phyloP scores from a whole-genome alignment of 2,113 vertebrate species.

The Esox niger region DNA sequence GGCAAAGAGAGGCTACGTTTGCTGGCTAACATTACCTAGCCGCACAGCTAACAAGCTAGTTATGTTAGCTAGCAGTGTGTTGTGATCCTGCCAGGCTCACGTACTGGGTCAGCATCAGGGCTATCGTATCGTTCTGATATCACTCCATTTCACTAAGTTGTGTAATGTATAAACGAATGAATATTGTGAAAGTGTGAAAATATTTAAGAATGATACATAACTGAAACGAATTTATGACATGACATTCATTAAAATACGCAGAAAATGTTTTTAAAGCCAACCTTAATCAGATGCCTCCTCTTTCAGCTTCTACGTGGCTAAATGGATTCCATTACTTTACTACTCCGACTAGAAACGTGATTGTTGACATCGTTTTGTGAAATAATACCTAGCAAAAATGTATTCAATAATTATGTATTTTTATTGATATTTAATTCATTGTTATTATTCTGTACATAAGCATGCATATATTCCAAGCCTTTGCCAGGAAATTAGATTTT shows the following conservation, averaged over 20 bases:
- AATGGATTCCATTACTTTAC: slow-evolving; percentile 53
- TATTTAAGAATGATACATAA: not conserved
- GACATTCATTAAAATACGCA: slow-evolving; percentile 38
- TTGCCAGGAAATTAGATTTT: not conserved
- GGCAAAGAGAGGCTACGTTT: too few species aligned
- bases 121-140: not conserved
- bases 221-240: slow-evolving; percentile 6
- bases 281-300: slow-evolving; percentile 44
- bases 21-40: too few species aligned
- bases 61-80: not conserved
- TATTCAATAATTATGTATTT: not conserved
- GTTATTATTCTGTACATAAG: not conserved
- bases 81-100: not conserved
- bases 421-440: not conserved
- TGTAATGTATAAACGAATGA: not conserved
- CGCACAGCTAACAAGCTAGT: too few species aligned
- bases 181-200: not conserved
- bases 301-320: slow-evolving; percentile 70
- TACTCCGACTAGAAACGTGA: slow-evolving; percentile 63
- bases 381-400: not conserved
- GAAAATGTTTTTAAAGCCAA: slow-evolving; percentile 36
- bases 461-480: not conserved
- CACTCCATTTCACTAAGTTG: not conserved
- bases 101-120: not conserved
- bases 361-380: not conserved